Conservation (phyloP, 2,113 vertebrate genomes). For the Syrmaticus mikado region DNA sequence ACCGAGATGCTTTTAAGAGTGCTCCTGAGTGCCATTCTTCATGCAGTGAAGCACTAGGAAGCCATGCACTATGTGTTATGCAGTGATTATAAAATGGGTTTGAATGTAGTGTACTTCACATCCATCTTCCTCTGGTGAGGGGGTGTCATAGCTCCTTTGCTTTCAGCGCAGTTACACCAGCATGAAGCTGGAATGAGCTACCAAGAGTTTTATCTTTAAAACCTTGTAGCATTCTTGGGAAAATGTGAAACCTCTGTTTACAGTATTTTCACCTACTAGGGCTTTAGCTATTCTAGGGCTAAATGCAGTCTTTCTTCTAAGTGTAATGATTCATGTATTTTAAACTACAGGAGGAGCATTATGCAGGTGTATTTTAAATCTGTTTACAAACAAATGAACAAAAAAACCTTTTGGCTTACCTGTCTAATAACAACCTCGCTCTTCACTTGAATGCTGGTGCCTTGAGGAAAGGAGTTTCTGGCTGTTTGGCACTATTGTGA, state of each 20-base stretch:
- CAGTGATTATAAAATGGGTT: neutral
- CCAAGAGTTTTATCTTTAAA: neutral
- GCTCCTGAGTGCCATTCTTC: neutral
- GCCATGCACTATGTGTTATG: rapidly evolving
- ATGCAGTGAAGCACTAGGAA: rapidly evolving
- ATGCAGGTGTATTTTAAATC: neutral
- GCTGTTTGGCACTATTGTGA: neutral
- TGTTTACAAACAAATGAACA: neutral
- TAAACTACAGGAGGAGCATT: neutral
- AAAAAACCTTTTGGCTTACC: neutral
- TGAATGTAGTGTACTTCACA: neutral
- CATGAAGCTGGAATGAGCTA: neutral
- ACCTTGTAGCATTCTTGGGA: neutral
- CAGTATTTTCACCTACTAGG: neutral
- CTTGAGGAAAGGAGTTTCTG: neutral
- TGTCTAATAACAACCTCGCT: neutral
- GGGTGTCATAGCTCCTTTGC: neutral
- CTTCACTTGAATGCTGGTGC: neutral
- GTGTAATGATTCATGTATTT: neutral
- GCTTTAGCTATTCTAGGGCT: neutral
- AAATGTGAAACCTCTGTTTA: neutral
- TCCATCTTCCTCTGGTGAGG: neutral
- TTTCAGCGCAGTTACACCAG: neutral
- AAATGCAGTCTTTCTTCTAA: neutral
- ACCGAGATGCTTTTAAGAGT: rapidly evolving